These are phyloP conservation scores for Oxyruncus cristatus DNA, from an alignment of 2,113 vertebrate genomes.

Conservation along the genomic window DNA sequence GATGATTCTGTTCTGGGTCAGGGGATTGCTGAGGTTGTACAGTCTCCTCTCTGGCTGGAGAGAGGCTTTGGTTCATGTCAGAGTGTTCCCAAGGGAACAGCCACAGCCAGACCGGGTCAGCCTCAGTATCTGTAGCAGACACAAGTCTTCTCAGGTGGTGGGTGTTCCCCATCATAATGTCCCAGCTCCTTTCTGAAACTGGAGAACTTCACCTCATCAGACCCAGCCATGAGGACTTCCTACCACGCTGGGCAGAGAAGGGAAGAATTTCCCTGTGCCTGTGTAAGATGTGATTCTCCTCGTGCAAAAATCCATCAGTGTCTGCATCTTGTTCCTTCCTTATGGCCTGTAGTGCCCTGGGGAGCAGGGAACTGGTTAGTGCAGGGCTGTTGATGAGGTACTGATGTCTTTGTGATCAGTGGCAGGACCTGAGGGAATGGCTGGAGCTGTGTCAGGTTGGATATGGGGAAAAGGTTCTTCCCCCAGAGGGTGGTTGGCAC, in stretches of 20 bases:
- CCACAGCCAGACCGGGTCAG: not conserved
- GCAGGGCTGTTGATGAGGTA: not conserved
- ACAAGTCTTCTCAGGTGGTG: not conserved
- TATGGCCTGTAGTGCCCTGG: not conserved
- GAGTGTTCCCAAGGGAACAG: not conserved
- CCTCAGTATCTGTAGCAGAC: not conserved
- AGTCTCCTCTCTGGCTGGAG: not conserved
- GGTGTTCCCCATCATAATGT: not conserved
- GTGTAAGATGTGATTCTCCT: not conserved
- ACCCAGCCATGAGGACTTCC: not conserved
- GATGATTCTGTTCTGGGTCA: rapidly evolving
- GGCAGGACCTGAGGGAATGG: not conserved
- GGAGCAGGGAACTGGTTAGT: not conserved
- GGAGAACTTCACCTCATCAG: not conserved
- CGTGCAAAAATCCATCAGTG: too few relatives aligned
- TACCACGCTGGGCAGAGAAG: not conserved
- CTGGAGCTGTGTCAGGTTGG: not conserved
- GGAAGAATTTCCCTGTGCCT: not conserved
- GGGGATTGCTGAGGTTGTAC: not conserved
- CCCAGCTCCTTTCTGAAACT: not conserved
- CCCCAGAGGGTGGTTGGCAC: not conserved
- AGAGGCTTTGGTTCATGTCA: rapidly evolving
- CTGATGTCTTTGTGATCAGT: not conserved
- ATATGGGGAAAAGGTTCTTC: too few relatives aligned
- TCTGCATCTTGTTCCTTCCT: not conserved